These are phyloP conservation scores for Epizoanthus fatuus DNA, from an alignment of 92 coral and sea anemone species.

Conservation along the genomic window DNA sequence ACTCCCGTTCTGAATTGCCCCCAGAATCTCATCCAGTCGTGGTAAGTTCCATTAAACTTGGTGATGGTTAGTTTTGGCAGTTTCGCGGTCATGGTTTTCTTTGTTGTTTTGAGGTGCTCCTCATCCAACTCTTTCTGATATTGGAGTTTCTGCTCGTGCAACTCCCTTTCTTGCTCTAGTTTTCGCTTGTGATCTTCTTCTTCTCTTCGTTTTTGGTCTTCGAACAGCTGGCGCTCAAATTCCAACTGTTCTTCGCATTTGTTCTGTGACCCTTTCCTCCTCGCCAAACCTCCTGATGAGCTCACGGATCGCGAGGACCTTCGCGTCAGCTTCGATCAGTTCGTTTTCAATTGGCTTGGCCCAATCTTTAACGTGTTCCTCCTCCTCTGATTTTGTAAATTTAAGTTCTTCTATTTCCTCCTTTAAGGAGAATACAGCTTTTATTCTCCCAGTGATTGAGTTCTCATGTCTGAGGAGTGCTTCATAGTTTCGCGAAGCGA, in stretches of 20 bases:
- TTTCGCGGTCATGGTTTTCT: constrained; percentile 15
- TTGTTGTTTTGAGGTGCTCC: constrained; percentile 1
- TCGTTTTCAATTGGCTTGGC: constrained; percentile 1
- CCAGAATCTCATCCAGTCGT: constrained; percentile 54
- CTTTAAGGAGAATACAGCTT: constrained; percentile 19
- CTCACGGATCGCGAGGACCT: not conserved
- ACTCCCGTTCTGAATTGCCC: constrained; percentile 41
- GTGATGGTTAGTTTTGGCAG: constrained; percentile 56
- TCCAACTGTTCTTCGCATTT: constrained; percentile 9
- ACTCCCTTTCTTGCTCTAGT: constrained; percentile 31
- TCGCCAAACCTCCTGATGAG: not conserved
- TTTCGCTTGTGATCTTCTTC: constrained; percentile 22
- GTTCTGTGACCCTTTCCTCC: constrained; percentile 20
- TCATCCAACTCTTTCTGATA: constrained; percentile 40
- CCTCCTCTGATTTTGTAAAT: constrained; percentile 2
- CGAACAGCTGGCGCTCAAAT: not conserved
- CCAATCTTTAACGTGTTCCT: constrained; percentile 1
- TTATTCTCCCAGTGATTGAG: constrained; percentile 13
- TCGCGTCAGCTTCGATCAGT: constrained; percentile 11
- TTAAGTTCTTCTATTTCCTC: constrained; percentile 31
- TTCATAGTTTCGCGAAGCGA: constrained; percentile 12
- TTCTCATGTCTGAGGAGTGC: constrained; percentile 29
- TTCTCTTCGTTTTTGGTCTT: not conserved
- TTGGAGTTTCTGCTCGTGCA: constrained; percentile 46
- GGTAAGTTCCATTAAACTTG: constrained; percentile 40